A percentile compares a stretch with the other conserved stretches of the same genome.
These are phyloP conservation scores for Rhinoraja longicauda DNA, from an alignment of 2,797 vertebrate genomes.

Conservation along the genomic window DNA sequence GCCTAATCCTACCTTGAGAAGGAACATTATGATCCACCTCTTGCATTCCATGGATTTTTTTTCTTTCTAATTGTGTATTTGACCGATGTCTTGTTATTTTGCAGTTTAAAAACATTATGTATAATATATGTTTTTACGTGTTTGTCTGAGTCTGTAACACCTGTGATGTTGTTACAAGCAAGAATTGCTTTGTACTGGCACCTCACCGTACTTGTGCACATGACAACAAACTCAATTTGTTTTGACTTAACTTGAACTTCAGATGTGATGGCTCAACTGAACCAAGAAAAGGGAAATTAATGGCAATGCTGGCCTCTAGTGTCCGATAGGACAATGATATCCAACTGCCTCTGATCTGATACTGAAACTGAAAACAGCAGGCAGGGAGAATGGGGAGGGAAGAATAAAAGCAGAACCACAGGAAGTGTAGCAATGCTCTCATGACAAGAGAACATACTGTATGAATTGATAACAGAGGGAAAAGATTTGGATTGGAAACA, in stretches of 20 bases:
- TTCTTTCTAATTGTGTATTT: too few relatives aligned
- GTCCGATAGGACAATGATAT: background rate
- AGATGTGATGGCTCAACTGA: background rate
- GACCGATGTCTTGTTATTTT: too few relatives aligned
- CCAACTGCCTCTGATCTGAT: background rate
- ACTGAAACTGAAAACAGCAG: background rate
- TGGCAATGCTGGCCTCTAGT: slow-evolving; percentile 15
- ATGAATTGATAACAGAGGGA: background rate
- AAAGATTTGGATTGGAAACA: background rate
- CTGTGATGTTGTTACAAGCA: too few relatives aligned
- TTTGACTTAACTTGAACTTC: background rate
- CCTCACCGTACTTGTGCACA: too few relatives aligned
- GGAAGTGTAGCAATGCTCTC: background rate
- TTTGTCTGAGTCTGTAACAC: too few relatives aligned
- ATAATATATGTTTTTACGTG: too few relatives aligned
- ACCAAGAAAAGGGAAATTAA: background rate
- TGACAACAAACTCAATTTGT: too few relatives aligned
- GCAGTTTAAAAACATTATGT: too few relatives aligned
- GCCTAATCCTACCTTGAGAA: too few relatives aligned
- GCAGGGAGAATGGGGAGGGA: background rate
- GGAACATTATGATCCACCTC: too few relatives aligned
- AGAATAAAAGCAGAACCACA: background rate
- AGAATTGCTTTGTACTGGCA: too few relatives aligned
- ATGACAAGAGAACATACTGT: background rate
- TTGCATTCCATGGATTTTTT: too few relatives aligned